Evolutionary conservation across 2,888 invertebrate genomes (phyloP).

Genomic region (Hermaeophaga mercurialis): DNA sequence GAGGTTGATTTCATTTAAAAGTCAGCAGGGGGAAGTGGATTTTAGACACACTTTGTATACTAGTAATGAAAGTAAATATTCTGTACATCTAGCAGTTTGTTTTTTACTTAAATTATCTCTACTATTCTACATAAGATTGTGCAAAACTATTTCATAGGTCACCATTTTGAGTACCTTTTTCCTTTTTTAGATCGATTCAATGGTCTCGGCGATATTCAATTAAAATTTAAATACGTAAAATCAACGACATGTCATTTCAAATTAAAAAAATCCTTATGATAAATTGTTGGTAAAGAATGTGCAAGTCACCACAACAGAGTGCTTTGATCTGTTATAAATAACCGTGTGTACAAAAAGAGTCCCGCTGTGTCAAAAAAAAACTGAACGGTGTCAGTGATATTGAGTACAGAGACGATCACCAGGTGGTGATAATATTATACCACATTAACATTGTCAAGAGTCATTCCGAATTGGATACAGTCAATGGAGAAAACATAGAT

Average conservation of each 20-base stretch:
- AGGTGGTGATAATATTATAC: conserved; percentile 51
- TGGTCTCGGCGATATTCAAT: conserved; percentile 3
- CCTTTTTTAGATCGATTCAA: too few relatives aligned
- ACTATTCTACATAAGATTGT: too few relatives aligned
- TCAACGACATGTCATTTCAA: conserved; percentile 19
- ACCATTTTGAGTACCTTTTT: too few relatives aligned
- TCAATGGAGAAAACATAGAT: conserved; percentile 14
- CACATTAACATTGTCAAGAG: conserved; percentile 45
- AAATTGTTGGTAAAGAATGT: conserved; percentile 38
- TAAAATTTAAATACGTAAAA: conserved; percentile 18
- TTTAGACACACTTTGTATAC: too few relatives aligned
- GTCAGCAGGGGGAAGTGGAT: too few relatives aligned
- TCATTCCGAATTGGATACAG: conserved; percentile 35
- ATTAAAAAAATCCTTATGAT: conserved; percentile 38
- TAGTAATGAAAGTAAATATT: too few relatives aligned
- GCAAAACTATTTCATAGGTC: too few relatives aligned
- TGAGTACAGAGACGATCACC: conserved; percentile 45
- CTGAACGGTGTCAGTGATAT: conserved; percentile 46
- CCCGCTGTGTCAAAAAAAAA: conserved; percentile 41
- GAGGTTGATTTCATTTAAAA: too few relatives aligned
- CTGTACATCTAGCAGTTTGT: too few relatives aligned
- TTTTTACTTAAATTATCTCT: too few relatives aligned
- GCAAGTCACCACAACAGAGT: conserved; percentile 39
- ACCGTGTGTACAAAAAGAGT: conserved; percentile 38
- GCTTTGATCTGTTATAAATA: conserved; percentile 41